Conservation (phyloP, 92 coral and sea anemone species). For the Metridium senile region DNA sequence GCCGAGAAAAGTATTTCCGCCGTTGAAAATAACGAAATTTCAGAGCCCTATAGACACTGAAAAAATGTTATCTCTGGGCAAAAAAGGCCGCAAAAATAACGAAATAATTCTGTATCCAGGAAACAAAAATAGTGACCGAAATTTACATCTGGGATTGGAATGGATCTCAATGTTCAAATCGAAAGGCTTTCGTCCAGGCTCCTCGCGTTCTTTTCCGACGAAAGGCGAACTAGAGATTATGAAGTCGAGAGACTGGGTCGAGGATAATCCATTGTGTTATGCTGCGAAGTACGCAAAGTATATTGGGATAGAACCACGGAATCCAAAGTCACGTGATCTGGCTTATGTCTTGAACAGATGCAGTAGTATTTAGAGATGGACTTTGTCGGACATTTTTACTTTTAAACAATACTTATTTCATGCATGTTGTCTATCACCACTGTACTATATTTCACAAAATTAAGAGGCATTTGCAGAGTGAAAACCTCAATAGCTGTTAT, state of each 20-base stretch:
- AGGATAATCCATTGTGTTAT: conserved; percentile 25
- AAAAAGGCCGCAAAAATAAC: no score
- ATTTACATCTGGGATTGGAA: conserved; percentile 7
- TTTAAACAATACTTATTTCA: no score
- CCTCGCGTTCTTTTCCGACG: conserved; percentile 47
- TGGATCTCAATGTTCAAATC: conserved; percentile 27
- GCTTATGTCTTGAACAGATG: neutral
- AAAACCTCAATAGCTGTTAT: no score
- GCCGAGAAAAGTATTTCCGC: neutral
- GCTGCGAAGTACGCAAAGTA: conserved; percentile 43
- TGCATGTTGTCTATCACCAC: no score
- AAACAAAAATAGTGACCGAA: no score
- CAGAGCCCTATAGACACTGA: neutral
- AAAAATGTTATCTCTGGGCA: no score
- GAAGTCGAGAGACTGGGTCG: conserved; percentile 43
- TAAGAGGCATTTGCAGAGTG: no score
- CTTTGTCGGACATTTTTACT: no score
- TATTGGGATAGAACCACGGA: conserved; percentile 27
- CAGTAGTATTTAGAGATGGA: neutral
- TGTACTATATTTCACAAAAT: no score
- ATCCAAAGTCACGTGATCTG: neutral
- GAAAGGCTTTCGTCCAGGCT: conserved; percentile 46
- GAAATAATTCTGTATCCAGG: no score
- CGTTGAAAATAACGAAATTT: conserved; percentile 1
- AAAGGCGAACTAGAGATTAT: conserved; percentile 41